Conservation (phyloP, 2,797 vertebrate species). For the Melanotaenia parkinsoni region DNA sequence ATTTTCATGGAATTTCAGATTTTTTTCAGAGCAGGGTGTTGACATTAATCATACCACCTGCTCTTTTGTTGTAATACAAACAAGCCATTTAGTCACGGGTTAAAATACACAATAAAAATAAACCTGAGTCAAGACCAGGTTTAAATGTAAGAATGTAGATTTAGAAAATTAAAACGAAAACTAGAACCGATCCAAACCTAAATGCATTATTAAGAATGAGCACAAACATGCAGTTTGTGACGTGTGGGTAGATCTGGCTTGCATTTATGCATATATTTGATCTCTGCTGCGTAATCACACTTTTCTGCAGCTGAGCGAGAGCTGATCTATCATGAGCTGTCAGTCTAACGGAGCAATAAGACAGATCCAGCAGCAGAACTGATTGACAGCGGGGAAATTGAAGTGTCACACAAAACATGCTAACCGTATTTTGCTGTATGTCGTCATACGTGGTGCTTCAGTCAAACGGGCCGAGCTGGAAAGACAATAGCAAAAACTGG, state of each 20-base stretch:
- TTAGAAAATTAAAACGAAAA: neutral
- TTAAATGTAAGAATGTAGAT: neutral
- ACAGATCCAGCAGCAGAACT: constrained; percentile 56
- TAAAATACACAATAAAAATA: neutral
- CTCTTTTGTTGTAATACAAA: constrained; percentile 20
- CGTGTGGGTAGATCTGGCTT: constrained; percentile 14
- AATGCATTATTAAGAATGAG: neutral
- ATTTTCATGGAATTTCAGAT: constrained; percentile 53
- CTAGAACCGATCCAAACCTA: neutral
- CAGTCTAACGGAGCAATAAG: constrained; percentile 52
- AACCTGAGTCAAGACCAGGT: neutral
- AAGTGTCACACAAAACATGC: constrained; percentile 78
- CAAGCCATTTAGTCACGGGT: constrained; percentile 3
- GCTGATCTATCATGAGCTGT: constrained; percentile 59
- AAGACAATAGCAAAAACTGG: constrained; percentile 35
- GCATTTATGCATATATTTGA: constrained; percentile 33
- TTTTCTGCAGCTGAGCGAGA: constrained; percentile 42
- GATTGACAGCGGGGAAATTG: constrained; percentile 79
- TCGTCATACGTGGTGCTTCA: constrained; percentile 54
- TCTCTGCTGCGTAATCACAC: constrained; percentile 46
- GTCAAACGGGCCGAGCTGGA: constrained; percentile 38
- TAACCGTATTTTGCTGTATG: constrained; percentile 63
- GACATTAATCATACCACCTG: constrained; percentile 29
- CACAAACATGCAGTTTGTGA: neutral
- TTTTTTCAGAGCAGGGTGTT: constrained; percentile 28